Evolutionary conservation across 2,888 invertebrate genomes (phyloP).

Genomic region (Dynastes maya): DNA sequence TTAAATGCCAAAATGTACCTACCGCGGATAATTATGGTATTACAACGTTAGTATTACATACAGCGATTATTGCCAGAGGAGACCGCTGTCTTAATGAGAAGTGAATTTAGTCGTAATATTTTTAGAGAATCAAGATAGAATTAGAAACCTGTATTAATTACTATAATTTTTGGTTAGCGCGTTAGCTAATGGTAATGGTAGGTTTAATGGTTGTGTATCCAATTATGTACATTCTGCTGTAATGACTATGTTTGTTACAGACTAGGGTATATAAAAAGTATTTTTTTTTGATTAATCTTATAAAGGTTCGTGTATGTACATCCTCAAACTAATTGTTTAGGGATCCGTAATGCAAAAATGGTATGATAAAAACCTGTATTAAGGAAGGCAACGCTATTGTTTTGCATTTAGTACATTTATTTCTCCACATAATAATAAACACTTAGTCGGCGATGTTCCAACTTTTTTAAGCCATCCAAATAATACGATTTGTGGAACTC

Average conservation of each 20-base stretch:
- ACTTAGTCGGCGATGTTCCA: too few relatives aligned
- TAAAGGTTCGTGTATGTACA: too few relatives aligned
- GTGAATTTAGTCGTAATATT: conserved; percentile 17
- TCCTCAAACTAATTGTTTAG: too few relatives aligned
- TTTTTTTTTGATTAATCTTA: too few relatives aligned
- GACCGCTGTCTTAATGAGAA: not conserved
- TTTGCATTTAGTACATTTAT: too few relatives aligned
- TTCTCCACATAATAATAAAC: too few relatives aligned
- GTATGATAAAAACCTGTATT: too few relatives aligned
- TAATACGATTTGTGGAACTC: too few relatives aligned
- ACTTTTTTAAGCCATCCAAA: too few relatives aligned
- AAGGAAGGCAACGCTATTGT: too few relatives aligned
- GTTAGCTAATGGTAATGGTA: conserved; percentile 6
- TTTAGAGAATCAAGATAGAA: not conserved
- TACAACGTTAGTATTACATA: not conserved
- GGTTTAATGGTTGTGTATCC: not conserved
- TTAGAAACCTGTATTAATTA: conserved; percentile 1
- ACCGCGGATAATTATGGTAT: conserved; percentile 10
- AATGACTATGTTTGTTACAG: not conserved
- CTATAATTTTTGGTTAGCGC: conserved; percentile 3
- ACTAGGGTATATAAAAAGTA: too few relatives aligned
- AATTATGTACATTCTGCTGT: not conserved
- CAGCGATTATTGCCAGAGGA: not conserved
- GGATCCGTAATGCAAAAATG: too few relatives aligned
- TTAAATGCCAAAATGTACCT: conserved; percentile 17